Percentiles rank a stretch among this genome's conserved stretches.
Conservation (phyloP, 1,140 invertebrate genomes). For the Drosophila bipectinata region DNA sequence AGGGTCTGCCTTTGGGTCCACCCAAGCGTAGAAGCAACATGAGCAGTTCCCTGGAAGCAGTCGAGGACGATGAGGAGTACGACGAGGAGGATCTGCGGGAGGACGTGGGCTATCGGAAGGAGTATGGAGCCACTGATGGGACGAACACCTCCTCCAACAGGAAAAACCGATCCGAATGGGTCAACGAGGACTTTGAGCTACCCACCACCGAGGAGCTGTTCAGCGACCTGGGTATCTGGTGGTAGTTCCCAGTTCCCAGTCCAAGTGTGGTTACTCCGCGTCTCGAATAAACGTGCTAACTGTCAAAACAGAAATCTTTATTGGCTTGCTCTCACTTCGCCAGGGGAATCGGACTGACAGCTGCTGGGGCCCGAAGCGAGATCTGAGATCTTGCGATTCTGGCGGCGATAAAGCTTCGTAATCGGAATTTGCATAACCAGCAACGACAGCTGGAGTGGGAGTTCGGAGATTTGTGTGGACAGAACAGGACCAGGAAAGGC, state of each 20-base stretch:
- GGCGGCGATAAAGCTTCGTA: slow-evolving; percentile 50
- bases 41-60: slow-evolving; percentile 67
- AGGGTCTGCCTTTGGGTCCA: slow-evolving; percentile 9
- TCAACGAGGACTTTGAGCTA: slow-evolving; percentile 79
- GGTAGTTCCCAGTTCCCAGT: slow-evolving; percentile 43
- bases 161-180: slow-evolving; percentile 66
- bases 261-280: not conserved
- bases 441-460: slow-evolving; percentile 40
- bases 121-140: slow-evolving; percentile 52
- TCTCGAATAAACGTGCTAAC: slow-evolving; percentile 49
- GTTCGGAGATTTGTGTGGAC: slow-evolving; percentile 37
- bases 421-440: slow-evolving; percentile 57
- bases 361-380: slow-evolving; percentile 28
- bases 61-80: slow-evolving; percentile 76
- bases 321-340: slow-evolving; percentile 29
- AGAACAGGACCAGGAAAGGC: slow-evolving; percentile 6
- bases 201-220: slow-evolving; percentile 78
- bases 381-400: slow-evolving; percentile 40
- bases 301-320: slow-evolving; percentile 55
- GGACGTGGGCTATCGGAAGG: slow-evolving; percentile 70
- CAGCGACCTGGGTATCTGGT: slow-evolving; percentile 81
- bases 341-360: slow-evolving; percentile 25
- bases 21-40: slow-evolving; percentile 36
- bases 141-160: slow-evolving; percentile 3
- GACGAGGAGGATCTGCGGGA: slow-evolving; percentile 77